Base-by-base conservation (phyloP, 2,797 vertebrate genomes). In the Tapera naevia region DNA sequence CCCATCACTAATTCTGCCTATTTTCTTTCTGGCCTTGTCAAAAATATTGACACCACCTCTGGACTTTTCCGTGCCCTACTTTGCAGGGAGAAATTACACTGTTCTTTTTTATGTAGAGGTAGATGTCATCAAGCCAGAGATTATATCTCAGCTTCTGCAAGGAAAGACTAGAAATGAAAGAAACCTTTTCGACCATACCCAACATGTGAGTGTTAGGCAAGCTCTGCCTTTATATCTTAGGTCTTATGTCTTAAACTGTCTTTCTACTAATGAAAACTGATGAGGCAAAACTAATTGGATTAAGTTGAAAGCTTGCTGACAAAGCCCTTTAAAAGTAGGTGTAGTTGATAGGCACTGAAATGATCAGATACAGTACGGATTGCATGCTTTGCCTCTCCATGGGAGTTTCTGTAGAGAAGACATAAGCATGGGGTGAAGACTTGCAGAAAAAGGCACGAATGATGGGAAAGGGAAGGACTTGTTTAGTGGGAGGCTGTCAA, bases 271-370 rank as follows among this genome's bases (percentile, higher is more conserved):
- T 81, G 46, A 35, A 70, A 88, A 89, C 33, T 51, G 80, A 89
- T 86, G 43, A 84, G 53, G 83, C 66, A 66, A 84, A 90, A 70
- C 57, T 73, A 82, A 58, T 73, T 75, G 62, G 72, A 54, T 37
- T 88, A 45, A 75, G 67, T 37, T 57, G 46, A 89, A 93, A 90
- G 51, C 83, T 90, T 66, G 56, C 60, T 80, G 86, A 58, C 54
- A 88, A 89, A 90, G 76, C 13, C 18, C 27, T 70, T 76, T 35
- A 43, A 61, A 50, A 72, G 58, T 56, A 57, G 51, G 43, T 72
- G 41, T 32, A 76, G 72, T 35, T 89, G 88, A 65, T 10, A 41
- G 80, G 81, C 50, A 54, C 43, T 1, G 30, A 82, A 82, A 72
- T 37, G 21, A 65, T 75, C 37, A 45, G 67, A 28, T 9, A n/a